These are phyloP conservation scores for Aurelia sp. DNA, from an alignment of 30 jellyfish, hydroid and myxozoan species.

Conservation along the genomic window DNA sequence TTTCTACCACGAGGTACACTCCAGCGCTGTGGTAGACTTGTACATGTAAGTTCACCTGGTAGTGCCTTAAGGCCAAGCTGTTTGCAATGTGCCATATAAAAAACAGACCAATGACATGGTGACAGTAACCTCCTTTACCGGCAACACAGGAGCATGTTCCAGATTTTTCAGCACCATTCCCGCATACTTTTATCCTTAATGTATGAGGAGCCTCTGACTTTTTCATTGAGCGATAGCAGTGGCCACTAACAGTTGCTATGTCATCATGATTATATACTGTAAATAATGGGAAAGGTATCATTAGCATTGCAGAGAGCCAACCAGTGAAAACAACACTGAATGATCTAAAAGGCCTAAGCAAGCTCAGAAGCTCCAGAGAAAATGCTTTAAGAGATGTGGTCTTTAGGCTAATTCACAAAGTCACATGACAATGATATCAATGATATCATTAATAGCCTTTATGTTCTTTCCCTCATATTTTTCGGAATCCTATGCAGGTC, in stretches of 20 bases:
- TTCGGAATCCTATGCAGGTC: no score
- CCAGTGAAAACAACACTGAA: no score
- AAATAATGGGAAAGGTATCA: slow-evolving; percentile 1
- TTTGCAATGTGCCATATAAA: slow-evolving; percentile 32
- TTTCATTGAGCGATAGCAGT: slow-evolving; percentile 36
- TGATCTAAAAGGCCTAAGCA: no score
- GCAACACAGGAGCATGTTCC: slow-evolving; percentile 38
- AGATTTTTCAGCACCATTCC: slow-evolving; percentile 1
- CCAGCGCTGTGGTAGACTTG: slow-evolving; percentile 17
- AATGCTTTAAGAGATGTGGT: no score
- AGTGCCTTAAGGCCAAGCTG: slow-evolving; percentile 26
- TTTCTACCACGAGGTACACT: slow-evolving; percentile 21
- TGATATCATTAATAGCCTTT: no score
- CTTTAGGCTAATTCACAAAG: no score
- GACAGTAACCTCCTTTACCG: slow-evolving; percentile 25
- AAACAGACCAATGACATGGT: slow-evolving; percentile 24
- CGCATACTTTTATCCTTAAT: background rate
- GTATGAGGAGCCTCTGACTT: slow-evolving; percentile 44
- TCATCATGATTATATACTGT: background rate
- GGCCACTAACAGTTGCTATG: slow-evolving; percentile 26
- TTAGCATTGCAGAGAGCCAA: no score
- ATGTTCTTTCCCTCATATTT: no score
- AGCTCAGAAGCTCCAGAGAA: no score
- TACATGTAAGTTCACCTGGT: slow-evolving; percentile 23
- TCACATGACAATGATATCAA: no score